Percentiles rank a stretch among this genome's conserved stretches.
Conservation (phyloP, 2,888 invertebrate genomes). For the Strigamia maritima region DNA sequence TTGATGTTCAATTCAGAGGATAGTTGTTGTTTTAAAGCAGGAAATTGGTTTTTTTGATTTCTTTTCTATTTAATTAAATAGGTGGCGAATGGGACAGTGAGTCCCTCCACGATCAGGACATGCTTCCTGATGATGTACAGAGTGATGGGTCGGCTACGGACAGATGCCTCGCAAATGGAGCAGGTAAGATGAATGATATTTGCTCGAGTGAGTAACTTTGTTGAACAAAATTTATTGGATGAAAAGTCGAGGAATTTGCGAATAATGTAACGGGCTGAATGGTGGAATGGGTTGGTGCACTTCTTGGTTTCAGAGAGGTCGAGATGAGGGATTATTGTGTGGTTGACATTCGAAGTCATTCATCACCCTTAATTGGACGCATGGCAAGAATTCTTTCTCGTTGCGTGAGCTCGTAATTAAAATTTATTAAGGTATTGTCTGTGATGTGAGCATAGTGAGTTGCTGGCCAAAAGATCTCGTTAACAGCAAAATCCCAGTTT, state of each 20-base stretch:
- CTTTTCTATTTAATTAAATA: neutral
- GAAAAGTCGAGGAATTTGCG: neutral
- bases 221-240: neutral
- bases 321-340: constrained; percentile 36
- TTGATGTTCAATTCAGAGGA: too few relatives aligned
- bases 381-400: constrained; percentile 38
- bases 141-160: constrained; percentile 32
- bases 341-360: constrained; percentile 38
- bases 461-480: constrained; percentile 32
- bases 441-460: constrained; percentile 31
- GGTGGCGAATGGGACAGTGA: constrained; percentile 38
- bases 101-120: constrained; percentile 35
- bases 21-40: too few relatives aligned
- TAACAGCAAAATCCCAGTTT: constrained; percentile 18
- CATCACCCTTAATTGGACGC: constrained; percentile 39
- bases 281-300: neutral
- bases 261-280: neutral
- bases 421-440: constrained; percentile 39
- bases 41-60: too few relatives aligned
- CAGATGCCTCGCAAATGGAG: constrained; percentile 20
- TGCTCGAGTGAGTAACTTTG: neutral
- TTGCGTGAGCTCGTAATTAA: constrained; percentile 37
- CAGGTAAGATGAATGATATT: constrained; percentile 27
- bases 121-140: constrained; percentile 37
- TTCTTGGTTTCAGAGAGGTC: neutral